Evolutionary conservation across 2,888 invertebrate genomes (phyloP), one percentile per base, ranked within the genome.

Genomic region (Fissipunctia ypsillon): DNA sequence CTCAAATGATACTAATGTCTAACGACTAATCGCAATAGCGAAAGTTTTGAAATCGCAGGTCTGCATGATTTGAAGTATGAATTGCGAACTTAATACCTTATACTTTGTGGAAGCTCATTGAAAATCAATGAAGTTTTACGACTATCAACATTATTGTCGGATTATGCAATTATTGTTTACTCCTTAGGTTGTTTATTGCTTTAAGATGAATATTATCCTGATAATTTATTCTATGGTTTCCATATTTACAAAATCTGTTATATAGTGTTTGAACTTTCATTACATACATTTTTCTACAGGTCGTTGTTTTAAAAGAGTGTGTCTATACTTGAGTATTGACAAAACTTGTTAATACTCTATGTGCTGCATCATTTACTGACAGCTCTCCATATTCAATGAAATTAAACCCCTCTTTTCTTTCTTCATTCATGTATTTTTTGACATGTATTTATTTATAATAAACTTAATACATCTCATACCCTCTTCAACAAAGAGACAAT

Each of bases 61-160:
- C 79, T 88, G 71, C 31, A 6, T 50, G 9, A 41, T 41, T 65
- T 73, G 63, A 76, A 80, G 80, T 81, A 79, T 84, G 80, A 84
- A 86, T 80, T 82, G 84, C 83, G 71, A 86, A 84, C 85, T 84
- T 85, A 85, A 82, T 84, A 86, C 84, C 84, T 84, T 80, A 84
- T 85, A 87, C 84, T 88, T 85, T 84, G 86, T 86, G 74, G 83
- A 75, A 87, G 86, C 88, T 91, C 89, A 91, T 91, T 91, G 90
- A 90, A 91, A 90, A 89, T 90, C 91, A 91, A 91, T 90, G 85
- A 77, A 83, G 83, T 85, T 80, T 85, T 81, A 85, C 83, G 80
- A 87, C 80, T 84, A 84, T 79, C 78, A 76, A 80, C 80, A 81
- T 84, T 77, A 75, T 68, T 80, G 73, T 74, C 48, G 31, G 77